Conservation (phyloP, 2,113 vertebrate genomes). For the Nestor notabilis region DNA sequence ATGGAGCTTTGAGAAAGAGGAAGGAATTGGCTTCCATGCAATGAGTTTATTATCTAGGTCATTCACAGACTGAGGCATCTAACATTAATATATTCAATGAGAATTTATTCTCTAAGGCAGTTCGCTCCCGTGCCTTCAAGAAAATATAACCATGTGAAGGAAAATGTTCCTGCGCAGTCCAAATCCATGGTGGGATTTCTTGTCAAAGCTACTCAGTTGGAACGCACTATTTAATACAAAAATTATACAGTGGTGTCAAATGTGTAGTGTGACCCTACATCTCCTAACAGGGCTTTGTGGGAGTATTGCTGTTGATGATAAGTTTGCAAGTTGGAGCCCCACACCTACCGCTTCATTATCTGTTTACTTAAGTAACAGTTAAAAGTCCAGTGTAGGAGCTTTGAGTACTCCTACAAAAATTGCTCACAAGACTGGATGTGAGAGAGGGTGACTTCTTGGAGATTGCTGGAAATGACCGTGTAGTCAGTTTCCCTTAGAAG, state of each 20-base stretch:
- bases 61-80: not conserved
- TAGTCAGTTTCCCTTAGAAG: not conserved
- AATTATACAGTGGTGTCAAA: not conserved
- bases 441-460: accelerated
- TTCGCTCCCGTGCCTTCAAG: not conserved
- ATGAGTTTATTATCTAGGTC: conserved; percentile 29
- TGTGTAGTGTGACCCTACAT: not conserved
- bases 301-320: not conserved
- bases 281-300: not conserved
- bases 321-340: not conserved
- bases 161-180: accelerated
- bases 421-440: not conserved
- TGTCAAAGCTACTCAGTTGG: not conserved
- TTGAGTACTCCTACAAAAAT: not conserved
- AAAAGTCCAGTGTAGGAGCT: not conserved
- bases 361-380: not conserved
- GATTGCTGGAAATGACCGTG: not conserved
- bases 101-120: conserved; percentile 44
- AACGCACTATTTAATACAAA: not conserved
- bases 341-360: not conserved
- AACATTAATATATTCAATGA: conserved; percentile 17
- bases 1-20: not conserved
- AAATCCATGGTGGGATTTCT: not conserved
- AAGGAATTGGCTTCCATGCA: not conserved
- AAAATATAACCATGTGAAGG: not conserved